These are phyloP conservation scores for Lithophane semibrunnea DNA, from an alignment of 2,888 invertebrate genomes.

Conservation along the genomic window DNA sequence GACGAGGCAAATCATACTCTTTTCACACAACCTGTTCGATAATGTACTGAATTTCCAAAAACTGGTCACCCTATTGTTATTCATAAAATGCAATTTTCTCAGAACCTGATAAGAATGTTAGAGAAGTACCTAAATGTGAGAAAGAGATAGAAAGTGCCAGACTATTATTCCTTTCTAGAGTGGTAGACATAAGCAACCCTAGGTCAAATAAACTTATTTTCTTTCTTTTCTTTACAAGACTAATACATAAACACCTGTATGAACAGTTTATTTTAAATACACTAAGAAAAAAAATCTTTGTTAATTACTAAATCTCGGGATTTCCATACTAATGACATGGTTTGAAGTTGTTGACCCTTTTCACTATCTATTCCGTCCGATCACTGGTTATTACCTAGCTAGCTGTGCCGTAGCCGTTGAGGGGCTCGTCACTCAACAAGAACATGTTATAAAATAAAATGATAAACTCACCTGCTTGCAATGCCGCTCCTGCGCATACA, in stretches of 20 bases:
- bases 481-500: conserved; percentile 93
- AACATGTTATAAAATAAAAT: not conserved
- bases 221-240: not conserved
- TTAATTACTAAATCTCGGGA: not conserved
- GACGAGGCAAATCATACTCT: too few relatives aligned
- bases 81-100: not conserved
- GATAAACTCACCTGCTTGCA: conserved; percentile 85
- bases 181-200: too few relatives aligned
- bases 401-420: not conserved
- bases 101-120: not conserved
- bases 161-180: not conserved
- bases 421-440: too few relatives aligned
- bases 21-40: not conserved
- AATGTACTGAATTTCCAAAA: not conserved
- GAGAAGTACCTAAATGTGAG: too few relatives aligned
- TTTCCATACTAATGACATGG: not conserved
- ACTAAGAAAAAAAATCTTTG: too few relatives aligned
- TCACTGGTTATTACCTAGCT: not conserved
- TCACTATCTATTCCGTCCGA: too few relatives aligned
- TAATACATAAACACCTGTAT: too few relatives aligned
- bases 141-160: not conserved
- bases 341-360: not conserved
- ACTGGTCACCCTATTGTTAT: not conserved
- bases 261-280: not conserved
- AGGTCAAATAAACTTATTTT: not conserved